These are phyloP conservation scores for Lasioglossum lativentre DNA, from an alignment of 2,888 invertebrate genomes.

Conservation along the genomic window DNA sequence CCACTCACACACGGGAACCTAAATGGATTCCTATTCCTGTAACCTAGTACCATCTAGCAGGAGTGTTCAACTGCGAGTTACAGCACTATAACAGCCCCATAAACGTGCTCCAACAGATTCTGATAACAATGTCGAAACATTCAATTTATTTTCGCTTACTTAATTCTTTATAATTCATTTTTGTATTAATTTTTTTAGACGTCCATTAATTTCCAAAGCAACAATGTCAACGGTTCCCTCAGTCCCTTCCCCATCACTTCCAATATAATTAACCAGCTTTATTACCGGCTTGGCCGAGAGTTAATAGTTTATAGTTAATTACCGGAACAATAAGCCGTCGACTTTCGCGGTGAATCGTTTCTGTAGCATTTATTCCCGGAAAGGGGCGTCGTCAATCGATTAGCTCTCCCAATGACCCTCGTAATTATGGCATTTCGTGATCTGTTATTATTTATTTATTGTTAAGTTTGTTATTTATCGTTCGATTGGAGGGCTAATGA, in stretches of 20 bases:
- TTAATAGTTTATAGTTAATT: neutral
- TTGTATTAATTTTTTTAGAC: neutral
- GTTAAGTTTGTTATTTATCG: neutral
- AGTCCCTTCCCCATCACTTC: neutral
- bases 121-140: neutral
- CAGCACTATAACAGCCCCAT: neutral
- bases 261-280: neutral
- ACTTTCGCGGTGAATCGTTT: neutral
- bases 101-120: neutral
- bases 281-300: neutral
- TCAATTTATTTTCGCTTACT: neutral
- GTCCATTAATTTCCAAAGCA: neutral
- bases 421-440: neutral
- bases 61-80: neutral
- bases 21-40: conserved; percentile 68
- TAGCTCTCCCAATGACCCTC: neutral
- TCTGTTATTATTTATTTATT: neutral
- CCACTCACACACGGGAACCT: conserved; percentile 2
- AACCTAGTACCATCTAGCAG: conserved; percentile 11
- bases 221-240: neutral
- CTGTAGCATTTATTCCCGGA: neutral
- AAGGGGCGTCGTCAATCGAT: neutral
- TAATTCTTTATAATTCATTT: neutral
- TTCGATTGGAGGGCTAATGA: neutral
- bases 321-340: neutral